Conservation (phyloP, 2,113 vertebrate species). For the Stictonetta naevosa region DNA sequence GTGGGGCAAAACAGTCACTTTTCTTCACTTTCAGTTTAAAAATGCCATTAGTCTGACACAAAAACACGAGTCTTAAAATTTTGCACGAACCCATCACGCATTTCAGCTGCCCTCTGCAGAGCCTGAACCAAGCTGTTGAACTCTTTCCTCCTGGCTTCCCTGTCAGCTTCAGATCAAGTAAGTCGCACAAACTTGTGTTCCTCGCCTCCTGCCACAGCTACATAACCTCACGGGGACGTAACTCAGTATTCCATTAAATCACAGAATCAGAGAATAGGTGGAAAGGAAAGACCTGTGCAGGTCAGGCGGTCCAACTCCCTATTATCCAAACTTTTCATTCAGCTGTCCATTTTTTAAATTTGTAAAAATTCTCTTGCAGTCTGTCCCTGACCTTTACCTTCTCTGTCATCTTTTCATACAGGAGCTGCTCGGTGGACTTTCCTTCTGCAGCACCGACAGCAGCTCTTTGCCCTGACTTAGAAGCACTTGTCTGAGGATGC, state of each 20-base stretch:
- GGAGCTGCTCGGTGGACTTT: not conserved
- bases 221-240: not conserved
- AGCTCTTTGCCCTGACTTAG: not conserved
- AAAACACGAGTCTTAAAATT: not conserved
- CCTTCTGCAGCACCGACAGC: accelerated
- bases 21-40: not conserved
- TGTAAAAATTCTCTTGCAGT: not conserved
- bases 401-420: not conserved
- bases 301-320: not conserved
- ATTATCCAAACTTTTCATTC: not conserved
- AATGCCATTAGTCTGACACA: not conserved
- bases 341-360: accelerated
- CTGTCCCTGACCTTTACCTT: not conserved
- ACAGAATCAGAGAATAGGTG: accelerated
- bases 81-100: not conserved
- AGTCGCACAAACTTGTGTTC: not conserved
- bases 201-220: not conserved
- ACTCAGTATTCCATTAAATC: not conserved
- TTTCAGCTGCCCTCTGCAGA: not conserved
- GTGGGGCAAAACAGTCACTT: not conserved
- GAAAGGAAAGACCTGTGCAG: not conserved
- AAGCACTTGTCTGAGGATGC: not conserved
- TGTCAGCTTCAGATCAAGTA: not conserved
- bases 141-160: not conserved
- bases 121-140: not conserved